Evolutionary conservation across 2,888 invertebrate species (phyloP), one percentile per base, ranked within the genome.

Genomic region (Lasioglossum pauxillum): DNA sequence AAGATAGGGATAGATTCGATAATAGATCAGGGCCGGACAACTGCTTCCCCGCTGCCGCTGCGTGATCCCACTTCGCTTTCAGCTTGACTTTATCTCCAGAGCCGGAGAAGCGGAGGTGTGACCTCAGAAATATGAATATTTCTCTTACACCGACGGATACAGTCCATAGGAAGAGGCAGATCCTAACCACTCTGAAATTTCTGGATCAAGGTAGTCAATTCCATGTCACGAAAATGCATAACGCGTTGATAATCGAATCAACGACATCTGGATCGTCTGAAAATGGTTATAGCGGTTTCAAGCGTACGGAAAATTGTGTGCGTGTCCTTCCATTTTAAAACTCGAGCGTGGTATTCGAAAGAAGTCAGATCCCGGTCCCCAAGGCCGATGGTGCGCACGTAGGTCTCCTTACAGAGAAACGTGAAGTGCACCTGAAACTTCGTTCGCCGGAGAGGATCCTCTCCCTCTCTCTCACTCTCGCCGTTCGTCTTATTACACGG

Each of bases 401-500:
- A 53, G 53, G 23, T 53, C 10, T 60, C 60, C 60, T 60, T 60
- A 14, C 60, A 27, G n/a, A 27, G 60, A 5, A 27, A 27, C 27
- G 60, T 27, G 60, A 27, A 27, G 27, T 14, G 60, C 27, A 27
- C 2, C 27, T 8, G 31, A 16, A 41, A 31, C 67, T 14, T 49
- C 14, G 60, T 27, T 27, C 60, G 27, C 14, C 14, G 27, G 0
- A 5, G 14, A 53, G 53, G 10, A 31, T 19, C 19, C 49, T 16
- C 46, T 16, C 16, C 5, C 46, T 49, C 49, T 53, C 49, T 23
- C 49, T 53, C 23, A 27, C 60, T 16, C 7, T 7, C 16, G 27
- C 10, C 35, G 73, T 78, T 78, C 49, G 49, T 49, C 69, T 78
- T 78, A 69, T 78, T 78, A 78, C 69, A 49, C 10, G 38, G 35